Conservation (phyloP, 2,888 invertebrate genomes). For the Liopterus haemorrhoidalis region DNA sequence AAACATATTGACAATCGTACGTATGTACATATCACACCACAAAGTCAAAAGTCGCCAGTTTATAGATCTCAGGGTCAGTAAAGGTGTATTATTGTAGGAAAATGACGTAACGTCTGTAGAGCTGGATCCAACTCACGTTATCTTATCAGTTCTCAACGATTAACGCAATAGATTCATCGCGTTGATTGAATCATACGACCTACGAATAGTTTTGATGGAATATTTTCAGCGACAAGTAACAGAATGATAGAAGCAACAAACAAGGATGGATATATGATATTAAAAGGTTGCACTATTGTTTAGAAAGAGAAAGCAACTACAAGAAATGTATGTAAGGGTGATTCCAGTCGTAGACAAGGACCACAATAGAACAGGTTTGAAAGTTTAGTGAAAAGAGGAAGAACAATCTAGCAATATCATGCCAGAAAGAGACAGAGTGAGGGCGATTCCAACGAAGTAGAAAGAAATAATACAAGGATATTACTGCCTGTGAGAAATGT, state of each 20-base stretch:
- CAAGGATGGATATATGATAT: constrained; percentile 1
- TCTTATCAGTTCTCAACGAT: neutral
- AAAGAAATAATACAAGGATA: constrained; percentile 24
- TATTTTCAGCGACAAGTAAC: constrained; percentile 20
- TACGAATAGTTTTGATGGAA: neutral
- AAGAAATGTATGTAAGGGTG: constrained; percentile 40
- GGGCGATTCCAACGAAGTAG: constrained; percentile 24
- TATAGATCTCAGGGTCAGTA: neutral
- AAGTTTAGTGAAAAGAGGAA: constrained; percentile 43
- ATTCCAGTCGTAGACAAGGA: constrained; percentile 45
- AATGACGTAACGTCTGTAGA: neutral
- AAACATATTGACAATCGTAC: neutral
- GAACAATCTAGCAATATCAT: constrained; percentile 36
- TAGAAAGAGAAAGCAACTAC: constrained; percentile 40
- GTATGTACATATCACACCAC: neutral
- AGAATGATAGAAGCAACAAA: constrained; percentile 24
- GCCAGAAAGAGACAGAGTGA: constrained; percentile 30
- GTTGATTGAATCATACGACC: neutral
- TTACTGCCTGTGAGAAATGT: constrained; percentile 18
- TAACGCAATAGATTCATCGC: neutral
- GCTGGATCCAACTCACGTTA: neutral
- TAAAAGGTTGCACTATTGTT: constrained; percentile 23
- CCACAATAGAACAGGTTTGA: constrained; percentile 45
- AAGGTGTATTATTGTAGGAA: neutral
- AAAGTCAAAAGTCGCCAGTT: neutral